Evolutionary conservation across 2,888 invertebrate species (phyloP), one percentile per base, ranked within the genome.

Genomic region (Euproctis similis): DNA sequence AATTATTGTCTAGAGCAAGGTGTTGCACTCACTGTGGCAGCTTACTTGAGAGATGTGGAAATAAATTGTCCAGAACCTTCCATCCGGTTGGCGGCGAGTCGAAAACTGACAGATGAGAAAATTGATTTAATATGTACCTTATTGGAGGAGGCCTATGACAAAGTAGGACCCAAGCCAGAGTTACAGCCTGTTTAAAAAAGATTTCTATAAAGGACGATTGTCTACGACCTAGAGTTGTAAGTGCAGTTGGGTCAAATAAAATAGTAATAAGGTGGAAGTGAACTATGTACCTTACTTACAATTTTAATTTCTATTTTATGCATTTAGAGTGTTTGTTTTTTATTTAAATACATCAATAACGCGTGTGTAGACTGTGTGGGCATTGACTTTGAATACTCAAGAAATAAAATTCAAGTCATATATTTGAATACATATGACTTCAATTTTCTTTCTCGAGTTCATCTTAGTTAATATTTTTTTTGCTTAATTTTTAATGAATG

Each of bases 81-180:
- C 36, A 88, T 96, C 24, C 85, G 94, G 24, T 62, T 95, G 20
- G 87, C 91, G 0, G 86, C 91, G 1, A 93, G 90, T 54, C 86
- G 87, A 18, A 84, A 87, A 28, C 63, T 94, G 8, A 87, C 86
- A 1, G 74, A 88, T 30, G 76, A 82, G 1, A 91, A 91, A 40
- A 89, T 95, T n/a, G 33, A 68, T 0, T 24, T 63, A 12, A 49
- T 85, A 3, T 71, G 74, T 12, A 34, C 53, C 0, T 35, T 85
- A 16, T 48, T 85, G 5, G 81, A 78, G 10, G 73, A 81, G 30
- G 85, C 84, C 0, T 82, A 80, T 38, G 72, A 73, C 19, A 42
- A 57, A 6, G 77, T 76, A 4, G 74, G 74, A 0, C 76, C 77
- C 0, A 61, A 70, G 30, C 67, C 69, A 0, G 74, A 75, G 5